Evolutionary conservation across 2,113 vertebrate genomes (phyloP).

Genomic region (Semicossyphus pulcher): DNA sequence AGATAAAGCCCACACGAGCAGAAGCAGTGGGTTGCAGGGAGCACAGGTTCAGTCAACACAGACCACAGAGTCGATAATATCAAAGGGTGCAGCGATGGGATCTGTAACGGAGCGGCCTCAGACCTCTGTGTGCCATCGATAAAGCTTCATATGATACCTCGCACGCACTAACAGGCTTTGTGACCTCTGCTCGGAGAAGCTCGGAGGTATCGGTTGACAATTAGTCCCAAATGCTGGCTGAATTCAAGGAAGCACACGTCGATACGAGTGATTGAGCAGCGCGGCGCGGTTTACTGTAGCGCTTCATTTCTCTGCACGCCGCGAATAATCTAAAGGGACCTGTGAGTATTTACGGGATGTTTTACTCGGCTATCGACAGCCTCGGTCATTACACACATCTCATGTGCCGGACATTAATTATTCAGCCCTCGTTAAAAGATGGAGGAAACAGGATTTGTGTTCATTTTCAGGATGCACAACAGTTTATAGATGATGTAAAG

Average conservation of each 20-base stretch:
- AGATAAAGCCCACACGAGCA: constrained; percentile 17
- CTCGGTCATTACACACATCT: constrained; percentile 40
- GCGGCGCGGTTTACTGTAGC: constrained; percentile 60
- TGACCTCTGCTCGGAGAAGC: constrained; percentile 63
- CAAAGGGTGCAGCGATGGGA: constrained; percentile 63
- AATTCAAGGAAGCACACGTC: constrained; percentile 66
- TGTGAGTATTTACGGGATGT: constrained; percentile 46
- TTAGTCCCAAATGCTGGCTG: constrained; percentile 63
- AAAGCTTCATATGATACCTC: constrained; percentile 70
- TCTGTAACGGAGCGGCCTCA: constrained; percentile 63
- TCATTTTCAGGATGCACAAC: constrained; percentile 55
- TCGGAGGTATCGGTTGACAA: constrained; percentile 70
- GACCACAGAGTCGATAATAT: constrained; percentile 73
- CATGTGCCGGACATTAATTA: constrained; percentile 62
- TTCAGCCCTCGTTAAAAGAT: constrained; percentile 52
- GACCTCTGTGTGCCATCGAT: constrained; percentile 67
- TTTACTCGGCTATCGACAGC: constrained; percentile 53
- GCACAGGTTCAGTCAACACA: constrained; percentile 47
- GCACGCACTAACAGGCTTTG: constrained; percentile 49
- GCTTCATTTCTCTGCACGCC: constrained; percentile 63
- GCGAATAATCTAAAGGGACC: constrained; percentile 47
- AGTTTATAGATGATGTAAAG: constrained; percentile 1
- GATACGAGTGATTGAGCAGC: constrained; percentile 69
- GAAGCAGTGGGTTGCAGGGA: constrained; percentile 20
- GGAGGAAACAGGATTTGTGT: constrained; percentile 29